These are phyloP conservation scores for Gymnothorax javanicus DNA, from an alignment of 2,797 vertebrate genomes.

Conservation along the genomic window DNA sequence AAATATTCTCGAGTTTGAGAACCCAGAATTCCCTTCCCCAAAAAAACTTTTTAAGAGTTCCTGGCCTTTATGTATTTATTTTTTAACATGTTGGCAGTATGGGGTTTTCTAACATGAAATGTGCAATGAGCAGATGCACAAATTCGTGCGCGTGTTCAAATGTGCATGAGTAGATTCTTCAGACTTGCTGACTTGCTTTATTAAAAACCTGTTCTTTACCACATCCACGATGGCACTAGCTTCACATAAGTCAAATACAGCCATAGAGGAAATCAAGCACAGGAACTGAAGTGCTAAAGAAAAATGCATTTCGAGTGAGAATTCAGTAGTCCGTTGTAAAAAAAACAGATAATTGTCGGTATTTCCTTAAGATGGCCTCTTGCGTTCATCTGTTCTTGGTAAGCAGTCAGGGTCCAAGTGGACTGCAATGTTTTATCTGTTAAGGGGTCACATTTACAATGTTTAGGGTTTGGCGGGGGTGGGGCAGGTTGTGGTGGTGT, in stretches of 20 bases:
- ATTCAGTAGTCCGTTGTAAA: no score
- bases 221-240: background rate
- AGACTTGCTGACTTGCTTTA: background rate
- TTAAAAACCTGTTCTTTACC: background rate
- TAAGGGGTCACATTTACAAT: background rate
- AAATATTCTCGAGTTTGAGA: background rate
- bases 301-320: background rate
- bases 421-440: background rate
- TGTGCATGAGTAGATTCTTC: background rate
- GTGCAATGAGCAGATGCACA: background rate
- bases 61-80: background rate
- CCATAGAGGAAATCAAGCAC: background rate
- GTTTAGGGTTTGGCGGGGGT: background rate
- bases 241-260: background rate
- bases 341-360: background rate
- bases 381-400: background rate
- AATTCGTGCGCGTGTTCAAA: background rate
- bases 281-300: background rate
- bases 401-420: background rate
- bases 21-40: background rate
- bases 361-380: background rate
- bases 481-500: background rate
- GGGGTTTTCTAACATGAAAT: background rate
- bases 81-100: background rate
- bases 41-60: background rate